Conservation (phyloP, 2,888 invertebrate species). For the Ormyrus pomaceus region DNA sequence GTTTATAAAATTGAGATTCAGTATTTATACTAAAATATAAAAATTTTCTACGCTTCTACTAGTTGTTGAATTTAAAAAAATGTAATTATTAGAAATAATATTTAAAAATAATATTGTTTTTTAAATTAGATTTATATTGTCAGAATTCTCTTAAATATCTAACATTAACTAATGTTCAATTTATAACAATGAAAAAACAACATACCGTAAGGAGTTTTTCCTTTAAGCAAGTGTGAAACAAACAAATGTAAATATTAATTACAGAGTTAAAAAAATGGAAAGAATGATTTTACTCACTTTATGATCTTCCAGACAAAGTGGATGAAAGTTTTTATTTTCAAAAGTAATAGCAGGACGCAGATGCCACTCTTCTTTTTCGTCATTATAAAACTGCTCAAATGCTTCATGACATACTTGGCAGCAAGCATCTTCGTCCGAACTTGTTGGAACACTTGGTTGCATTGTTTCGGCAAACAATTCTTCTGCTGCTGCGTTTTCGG, state of each 20-base stretch:
- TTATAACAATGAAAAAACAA: constrained; percentile 17
- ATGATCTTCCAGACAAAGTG: constrained; percentile 91
- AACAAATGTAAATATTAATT: constrained; percentile 39
- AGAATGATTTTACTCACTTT: constrained; percentile 77
- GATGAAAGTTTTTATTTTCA: constrained; percentile 89
- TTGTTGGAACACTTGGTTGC: constrained; percentile 59
- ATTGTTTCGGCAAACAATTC: constrained; percentile 80
- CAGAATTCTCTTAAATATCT: background rate
- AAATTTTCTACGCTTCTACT: no score
- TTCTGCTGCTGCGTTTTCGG: constrained; percentile 77
- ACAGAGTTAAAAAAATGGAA: background rate
- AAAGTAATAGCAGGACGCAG: constrained; percentile 88
- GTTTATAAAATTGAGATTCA: no score
- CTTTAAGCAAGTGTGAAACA: constrained; percentile 51
- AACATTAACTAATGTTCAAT: background rate
- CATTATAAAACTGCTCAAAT: constrained; percentile 56
- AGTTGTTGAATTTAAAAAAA: no score
- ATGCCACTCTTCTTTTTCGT: constrained; percentile 92
- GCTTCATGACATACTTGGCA: constrained; percentile 56
- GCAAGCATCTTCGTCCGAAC: constrained; percentile 47
- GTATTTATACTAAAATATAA: no score
- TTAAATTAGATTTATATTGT: background rate
- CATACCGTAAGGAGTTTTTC: constrained; percentile 56
- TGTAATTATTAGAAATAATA: background rate
- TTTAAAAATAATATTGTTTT: constrained; percentile 1